Evolutionary conservation across 2,113 vertebrate genomes (phyloP).

Genomic region (Trematocara macrostoma): DNA sequence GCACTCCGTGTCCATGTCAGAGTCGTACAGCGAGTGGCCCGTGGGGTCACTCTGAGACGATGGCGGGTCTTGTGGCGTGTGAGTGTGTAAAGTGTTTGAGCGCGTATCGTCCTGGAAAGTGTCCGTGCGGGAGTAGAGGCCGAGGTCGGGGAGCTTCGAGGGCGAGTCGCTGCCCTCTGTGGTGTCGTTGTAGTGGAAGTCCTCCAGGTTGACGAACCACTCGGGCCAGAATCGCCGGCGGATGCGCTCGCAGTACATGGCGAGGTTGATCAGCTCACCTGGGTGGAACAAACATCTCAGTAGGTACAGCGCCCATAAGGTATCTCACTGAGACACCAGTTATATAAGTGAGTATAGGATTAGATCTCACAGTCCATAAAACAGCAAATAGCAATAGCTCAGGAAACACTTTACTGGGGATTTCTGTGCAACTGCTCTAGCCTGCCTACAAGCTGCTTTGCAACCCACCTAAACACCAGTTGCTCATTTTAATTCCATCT

Average conservation of each 20-base stretch:
- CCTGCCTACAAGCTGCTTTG: background rate
- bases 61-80: conserved; percentile 62
- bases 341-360: background rate
- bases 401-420: background rate
- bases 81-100: conserved; percentile 14
- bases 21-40: conserved; percentile 91
- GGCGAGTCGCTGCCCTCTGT: conserved; percentile 73
- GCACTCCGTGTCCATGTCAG: conserved; percentile 93
- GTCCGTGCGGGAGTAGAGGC: conserved; percentile 90
- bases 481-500: background rate
- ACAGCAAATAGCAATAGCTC: background rate
- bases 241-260: conserved; percentile 98
- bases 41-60: conserved; percentile 93
- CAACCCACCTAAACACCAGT: background rate
- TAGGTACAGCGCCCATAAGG: background rate
- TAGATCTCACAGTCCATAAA: background rate
- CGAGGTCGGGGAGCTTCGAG: conserved; percentile 83
- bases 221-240: conserved; percentile 96
- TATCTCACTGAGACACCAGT: background rate
- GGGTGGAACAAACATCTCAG: background rate
- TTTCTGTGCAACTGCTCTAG: background rate
- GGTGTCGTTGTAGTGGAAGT: conserved; percentile 82
- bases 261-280: conserved; percentile 97
- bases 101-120: conserved; percentile 81
- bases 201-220: conserved; percentile 90